Base-by-base conservation (phyloP, 2,113 vertebrate genomes). In the Edolisoma coerulescens region DNA sequence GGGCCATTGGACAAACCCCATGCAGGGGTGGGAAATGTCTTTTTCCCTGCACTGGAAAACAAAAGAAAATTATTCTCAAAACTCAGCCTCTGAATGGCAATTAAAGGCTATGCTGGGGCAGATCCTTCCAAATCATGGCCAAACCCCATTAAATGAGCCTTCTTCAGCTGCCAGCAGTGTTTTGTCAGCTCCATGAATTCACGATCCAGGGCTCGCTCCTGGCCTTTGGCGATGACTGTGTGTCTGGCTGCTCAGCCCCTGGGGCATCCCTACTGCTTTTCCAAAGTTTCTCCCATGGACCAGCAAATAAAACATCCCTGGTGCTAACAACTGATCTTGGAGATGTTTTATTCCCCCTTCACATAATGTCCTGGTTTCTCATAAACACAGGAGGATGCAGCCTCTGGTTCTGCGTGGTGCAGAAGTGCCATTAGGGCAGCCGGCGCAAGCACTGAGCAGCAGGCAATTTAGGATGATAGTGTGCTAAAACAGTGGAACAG, bases 351-450 rank as follows among this genome's bases (percentile, higher is more conserved):
- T 91, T 94, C 32, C 15, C 32, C 28, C 27, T 91, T 89, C 86
- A 86, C 81, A 73, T 68, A 79, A 94, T 88, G 90, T 94, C 75
- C 95, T 87, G 45, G 68, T 78, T 95, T 83, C 95, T 94, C 79
- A 73, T 87, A 96, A 97, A 93, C 33, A n/a, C 87, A 63, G 86
- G 86, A 85, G 85, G 81, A 67, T 42, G 77, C 81, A 91, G 79
- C 64, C 87, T 84, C 67, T 60, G 32, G 65, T 71, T 83, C 54
- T 88, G 81, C 18, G 37, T 74, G 76, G 74, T 92, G 37, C 54
- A 79, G 67, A 83, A 89, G 81, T 82, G 92, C 92, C 93, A 96
- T 96, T 97, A 96, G 92, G 90, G 94, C 94, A 94, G 92, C 21
- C 10, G 2, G 91, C 0, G 3, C 0, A 10, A 91, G 77, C 10